These are phyloP conservation scores for Pagrus major DNA, from an alignment of 2,113 vertebrate species.

Conservation along the genomic window DNA sequence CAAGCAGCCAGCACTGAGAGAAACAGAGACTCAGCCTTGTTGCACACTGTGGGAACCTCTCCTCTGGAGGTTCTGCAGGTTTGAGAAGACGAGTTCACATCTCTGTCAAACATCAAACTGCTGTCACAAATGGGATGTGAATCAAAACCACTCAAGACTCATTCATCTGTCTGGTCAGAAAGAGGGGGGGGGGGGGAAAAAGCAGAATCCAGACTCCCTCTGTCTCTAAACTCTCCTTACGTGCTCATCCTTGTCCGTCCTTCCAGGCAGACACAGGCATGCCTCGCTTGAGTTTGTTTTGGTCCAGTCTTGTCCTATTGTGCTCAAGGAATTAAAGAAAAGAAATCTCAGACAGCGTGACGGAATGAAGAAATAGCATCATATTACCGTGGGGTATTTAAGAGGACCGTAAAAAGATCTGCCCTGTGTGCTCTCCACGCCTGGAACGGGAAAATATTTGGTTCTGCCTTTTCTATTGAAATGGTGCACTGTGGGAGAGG, in stretches of 20 bases:
- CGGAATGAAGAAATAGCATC: slow-evolving; percentile 79
- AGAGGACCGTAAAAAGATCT: slow-evolving; percentile 68
- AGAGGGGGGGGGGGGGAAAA: slow-evolving; percentile 8
- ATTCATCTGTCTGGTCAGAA: slow-evolving; percentile 38
- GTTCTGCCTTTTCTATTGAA: slow-evolving; percentile 52
- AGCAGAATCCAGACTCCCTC: slow-evolving; percentile 29
- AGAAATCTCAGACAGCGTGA: slow-evolving; percentile 77
- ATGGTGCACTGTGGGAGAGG: slow-evolving; percentile 34
- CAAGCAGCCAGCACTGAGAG: slow-evolving; percentile 20
- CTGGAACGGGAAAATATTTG: slow-evolving; percentile 57
- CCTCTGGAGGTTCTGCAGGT: slow-evolving; percentile 35
- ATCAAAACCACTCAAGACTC: slow-evolving; percentile 27
- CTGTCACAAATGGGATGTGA: slow-evolving; percentile 57
- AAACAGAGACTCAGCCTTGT: slow-evolving; percentile 2
- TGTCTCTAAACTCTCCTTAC: slow-evolving; percentile 23
- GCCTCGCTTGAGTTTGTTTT: slow-evolving; percentile 62
- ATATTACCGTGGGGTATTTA: slow-evolving; percentile 67
- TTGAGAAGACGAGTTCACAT: slow-evolving; percentile 50
- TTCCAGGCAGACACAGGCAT: slow-evolving; percentile 50
- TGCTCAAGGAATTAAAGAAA: slow-evolving; percentile 69
- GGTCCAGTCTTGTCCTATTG: slow-evolving; percentile 65
- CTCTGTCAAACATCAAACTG: slow-evolving; percentile 62
- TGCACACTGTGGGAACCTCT: slow-evolving; percentile 29
- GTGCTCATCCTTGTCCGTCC: slow-evolving; percentile 43
- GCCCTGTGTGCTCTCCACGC: slow-evolving; percentile 62